Evolutionary conservation across 2,888 invertebrate genomes (phyloP).

Genomic region (Idaea biselata): DNA sequence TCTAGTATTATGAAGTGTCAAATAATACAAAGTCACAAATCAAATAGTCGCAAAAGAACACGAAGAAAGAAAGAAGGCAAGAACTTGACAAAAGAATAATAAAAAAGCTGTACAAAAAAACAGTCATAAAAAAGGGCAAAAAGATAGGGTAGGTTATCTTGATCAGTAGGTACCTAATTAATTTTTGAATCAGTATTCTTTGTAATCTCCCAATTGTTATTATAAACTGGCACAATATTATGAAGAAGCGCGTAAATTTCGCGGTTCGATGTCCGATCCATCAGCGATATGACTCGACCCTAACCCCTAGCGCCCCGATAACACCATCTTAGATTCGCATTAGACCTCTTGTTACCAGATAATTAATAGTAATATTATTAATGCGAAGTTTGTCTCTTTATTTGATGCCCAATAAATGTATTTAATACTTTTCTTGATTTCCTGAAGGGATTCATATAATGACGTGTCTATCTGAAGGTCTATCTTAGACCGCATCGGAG

Average conservation of each 20-base stretch:
- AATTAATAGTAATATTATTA: neutral
- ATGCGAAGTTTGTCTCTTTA: conserved; percentile 5
- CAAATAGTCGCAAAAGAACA: too few relatives aligned
- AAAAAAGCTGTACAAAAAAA: too few relatives aligned
- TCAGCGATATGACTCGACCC: conserved; percentile 37
- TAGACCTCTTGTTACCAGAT: conserved; percentile 14
- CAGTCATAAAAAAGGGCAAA: too few relatives aligned
- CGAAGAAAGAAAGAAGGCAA: too few relatives aligned
- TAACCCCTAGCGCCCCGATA: conserved; percentile 37
- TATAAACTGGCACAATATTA: neutral
- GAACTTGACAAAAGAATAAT: too few relatives aligned
- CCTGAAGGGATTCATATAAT: too few relatives aligned
- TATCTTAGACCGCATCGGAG: too few relatives aligned
- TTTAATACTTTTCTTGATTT: neutral
- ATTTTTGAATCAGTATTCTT: neutral
- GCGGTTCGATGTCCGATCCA: conserved; percentile 49
- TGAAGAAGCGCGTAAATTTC: neutral
- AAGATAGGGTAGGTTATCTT: too few relatives aligned
- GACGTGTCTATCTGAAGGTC: too few relatives aligned
- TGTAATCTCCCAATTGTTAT: neutral
- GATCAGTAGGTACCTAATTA: too few relatives aligned
- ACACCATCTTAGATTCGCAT: conserved; percentile 47
- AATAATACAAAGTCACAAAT: too few relatives aligned
- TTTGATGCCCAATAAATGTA: neutral
- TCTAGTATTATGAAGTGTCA: too few relatives aligned